These are phyloP conservation scores for Lepisosteus osseus DNA, from an alignment of 2,113 vertebrate species.

Conservation along the genomic window DNA sequence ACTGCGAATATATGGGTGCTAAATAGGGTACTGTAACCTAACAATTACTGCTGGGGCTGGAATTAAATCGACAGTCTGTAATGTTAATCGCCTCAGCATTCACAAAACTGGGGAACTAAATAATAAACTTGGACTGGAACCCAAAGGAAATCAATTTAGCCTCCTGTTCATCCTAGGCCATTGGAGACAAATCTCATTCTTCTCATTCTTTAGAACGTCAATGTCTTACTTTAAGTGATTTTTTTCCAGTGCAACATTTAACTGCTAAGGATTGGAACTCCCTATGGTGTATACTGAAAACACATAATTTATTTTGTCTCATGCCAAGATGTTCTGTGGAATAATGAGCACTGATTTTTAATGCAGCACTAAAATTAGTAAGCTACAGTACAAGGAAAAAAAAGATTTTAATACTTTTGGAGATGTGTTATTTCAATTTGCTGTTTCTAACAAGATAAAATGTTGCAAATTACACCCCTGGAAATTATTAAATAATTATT, in stretches of 20 bases:
- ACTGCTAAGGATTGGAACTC: slow-evolving; percentile 36
- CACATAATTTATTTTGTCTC: slow-evolving; percentile 8
- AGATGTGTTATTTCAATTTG: too few relatives aligned
- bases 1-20: slow-evolving; percentile 46
- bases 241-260: slow-evolving; percentile 51
- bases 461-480: too few relatives aligned
- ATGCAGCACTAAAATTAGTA: slow-evolving; percentile 7
- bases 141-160: slow-evolving; percentile 53
- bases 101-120: slow-evolving; percentile 37
- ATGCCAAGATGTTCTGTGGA: not conserved
- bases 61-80: slow-evolving; percentile 65
- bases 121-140: slow-evolving; percentile 47
- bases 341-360: slow-evolving; percentile 3
- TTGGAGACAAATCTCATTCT: slow-evolving; percentile 15
- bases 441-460: too few relatives aligned
- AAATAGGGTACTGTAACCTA: slow-evolving; percentile 42
- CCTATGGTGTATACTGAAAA: slow-evolving; percentile 23
- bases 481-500: too few relatives aligned
- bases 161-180: slow-evolving; percentile 8
- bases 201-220: not conserved
- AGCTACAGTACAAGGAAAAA: not conserved
- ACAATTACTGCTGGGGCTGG: slow-evolving; percentile 47
- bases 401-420: too few relatives aligned
- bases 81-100: slow-evolving; percentile 53
- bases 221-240: slow-evolving; percentile 40